phyloP scores from a whole-genome alignment of 2,797 vertebrate genomes.

The Cyprinodon diabolis region DNA sequence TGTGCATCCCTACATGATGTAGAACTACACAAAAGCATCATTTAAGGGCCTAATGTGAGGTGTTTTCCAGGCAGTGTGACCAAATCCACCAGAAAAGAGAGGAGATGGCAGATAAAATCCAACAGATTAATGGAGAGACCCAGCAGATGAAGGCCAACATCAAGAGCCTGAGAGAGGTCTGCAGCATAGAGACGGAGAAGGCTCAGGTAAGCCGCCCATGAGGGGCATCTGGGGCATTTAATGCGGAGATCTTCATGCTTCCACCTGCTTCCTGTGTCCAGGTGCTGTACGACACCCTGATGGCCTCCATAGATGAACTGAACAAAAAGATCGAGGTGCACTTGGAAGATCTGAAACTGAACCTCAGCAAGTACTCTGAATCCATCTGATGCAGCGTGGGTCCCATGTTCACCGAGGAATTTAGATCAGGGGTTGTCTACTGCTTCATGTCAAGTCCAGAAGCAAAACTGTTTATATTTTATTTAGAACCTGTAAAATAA shows the following conservation, averaged over 20 bases:
- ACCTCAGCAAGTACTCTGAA: slow-evolving; percentile 59
- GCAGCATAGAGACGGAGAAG: slow-evolving; percentile 71
- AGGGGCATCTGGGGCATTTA: background rate
- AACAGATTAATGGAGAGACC: slow-evolving; percentile 71
- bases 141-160: slow-evolving; percentile 77
- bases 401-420: too few relatives aligned
- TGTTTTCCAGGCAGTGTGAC: slow-evolving; percentile 72
- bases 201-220: slow-evolving; percentile 72
- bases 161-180: slow-evolving; percentile 72
- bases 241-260: background rate
- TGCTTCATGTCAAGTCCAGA: too few relatives aligned
- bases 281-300: slow-evolving; percentile 73
- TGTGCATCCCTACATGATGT: too few relatives aligned
- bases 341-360: slow-evolving; percentile 55
- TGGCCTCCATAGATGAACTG: slow-evolving; percentile 65
- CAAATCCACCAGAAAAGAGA: slow-evolving; percentile 81
- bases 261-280: slow-evolving; percentile 23
- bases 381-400: too few relatives aligned
- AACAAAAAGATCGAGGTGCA: slow-evolving; percentile 69
- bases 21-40: background rate
- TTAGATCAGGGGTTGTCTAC: too few relatives aligned
- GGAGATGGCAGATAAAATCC: slow-evolving; percentile 77
- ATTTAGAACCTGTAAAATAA: too few relatives aligned
- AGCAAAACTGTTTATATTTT: too few relatives aligned
- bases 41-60: background rate